phyloP scores from a whole-genome alignment of 2,113 vertebrate species.

The Onychorhynchus coronatus region DNA sequence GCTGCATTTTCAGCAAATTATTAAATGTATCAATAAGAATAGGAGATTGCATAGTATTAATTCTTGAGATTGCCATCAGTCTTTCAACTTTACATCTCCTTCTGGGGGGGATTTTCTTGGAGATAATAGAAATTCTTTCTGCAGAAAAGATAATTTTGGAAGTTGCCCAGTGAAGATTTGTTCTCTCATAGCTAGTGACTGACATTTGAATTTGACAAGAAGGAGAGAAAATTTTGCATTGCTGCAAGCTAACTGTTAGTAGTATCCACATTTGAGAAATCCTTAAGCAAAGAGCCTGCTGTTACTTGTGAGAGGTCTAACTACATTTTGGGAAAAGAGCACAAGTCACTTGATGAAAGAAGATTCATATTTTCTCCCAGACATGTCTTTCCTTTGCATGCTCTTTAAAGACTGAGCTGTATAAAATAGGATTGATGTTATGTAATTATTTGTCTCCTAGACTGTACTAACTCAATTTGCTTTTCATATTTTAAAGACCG shows the following conservation, averaged over 20 bases:
- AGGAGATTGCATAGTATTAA: neutral
- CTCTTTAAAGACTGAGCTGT: constrained; percentile 62
- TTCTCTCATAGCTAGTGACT: neutral
- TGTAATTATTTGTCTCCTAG: constrained; percentile 79
- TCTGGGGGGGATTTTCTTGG: neutral
- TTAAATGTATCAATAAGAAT: neutral
- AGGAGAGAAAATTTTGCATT: neutral
- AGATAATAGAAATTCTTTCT: neutral
- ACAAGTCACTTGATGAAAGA: constrained; percentile 36
- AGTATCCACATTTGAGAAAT: neutral
- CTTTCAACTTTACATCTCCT: neutral
- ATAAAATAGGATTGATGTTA: constrained; percentile 74
- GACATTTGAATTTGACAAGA: neutral
- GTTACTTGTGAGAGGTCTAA: neutral
- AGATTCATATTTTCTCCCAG: constrained; percentile 48
- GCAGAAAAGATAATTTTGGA: neutral
- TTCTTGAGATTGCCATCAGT: neutral
- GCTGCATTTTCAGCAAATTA: neutral
- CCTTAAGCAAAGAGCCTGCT: constrained; percentile 18
- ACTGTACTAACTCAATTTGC: constrained; percentile 78
- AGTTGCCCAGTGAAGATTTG: neutral
- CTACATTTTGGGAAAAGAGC: neutral
- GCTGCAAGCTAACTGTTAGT: neutral
- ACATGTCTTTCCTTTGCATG: constrained; percentile 54
- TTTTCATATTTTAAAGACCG: constrained; percentile 80